Percentiles rank a stretch among this genome's conserved stretches.
Evolutionary conservation across 2,113 vertebrate species (phyloP).

Genomic region (Odocoileus hemionus): DNA sequence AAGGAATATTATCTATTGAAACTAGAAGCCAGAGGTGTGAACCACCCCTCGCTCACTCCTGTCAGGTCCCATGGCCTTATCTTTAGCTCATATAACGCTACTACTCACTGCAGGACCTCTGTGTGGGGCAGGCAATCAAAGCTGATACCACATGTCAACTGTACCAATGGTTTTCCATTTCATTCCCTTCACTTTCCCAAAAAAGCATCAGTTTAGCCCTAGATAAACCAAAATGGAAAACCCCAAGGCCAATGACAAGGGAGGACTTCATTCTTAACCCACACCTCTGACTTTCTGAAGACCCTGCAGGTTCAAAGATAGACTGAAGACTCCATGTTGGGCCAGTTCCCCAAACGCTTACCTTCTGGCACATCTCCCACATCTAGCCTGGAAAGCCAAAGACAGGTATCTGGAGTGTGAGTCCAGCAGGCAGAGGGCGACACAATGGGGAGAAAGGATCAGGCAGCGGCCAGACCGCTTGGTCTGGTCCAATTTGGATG

Average conservation of each 20-base stretch:
- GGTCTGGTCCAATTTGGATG: not conserved
- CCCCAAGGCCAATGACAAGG: not conserved
- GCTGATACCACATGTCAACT: not conserved
- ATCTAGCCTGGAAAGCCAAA: not conserved
- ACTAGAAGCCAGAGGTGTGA: not conserved
- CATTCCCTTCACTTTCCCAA: not conserved
- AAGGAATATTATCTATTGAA: not conserved
- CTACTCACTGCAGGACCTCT: fast-evolving
- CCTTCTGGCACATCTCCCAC: not conserved
- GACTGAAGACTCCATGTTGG: not conserved
- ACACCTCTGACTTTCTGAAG: fast-evolving
- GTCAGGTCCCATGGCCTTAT: not conserved
- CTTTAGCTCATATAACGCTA: fast-evolving
- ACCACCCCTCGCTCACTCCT: not conserved
- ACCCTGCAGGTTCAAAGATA: not conserved
- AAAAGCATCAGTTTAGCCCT: not conserved
- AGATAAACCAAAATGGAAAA: not conserved
- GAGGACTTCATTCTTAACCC: not conserved
- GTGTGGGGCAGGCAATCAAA: too few species aligned
- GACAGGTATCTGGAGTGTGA: not conserved
- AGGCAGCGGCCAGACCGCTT: not conserved
- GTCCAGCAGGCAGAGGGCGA: not conserved
- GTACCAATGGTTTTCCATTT: not conserved
- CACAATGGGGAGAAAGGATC: not conserved
- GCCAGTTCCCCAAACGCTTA: not conserved